Base-by-base conservation (phyloP, 2,797 vertebrate genomes). In the Orestias chungarensis region DNA sequence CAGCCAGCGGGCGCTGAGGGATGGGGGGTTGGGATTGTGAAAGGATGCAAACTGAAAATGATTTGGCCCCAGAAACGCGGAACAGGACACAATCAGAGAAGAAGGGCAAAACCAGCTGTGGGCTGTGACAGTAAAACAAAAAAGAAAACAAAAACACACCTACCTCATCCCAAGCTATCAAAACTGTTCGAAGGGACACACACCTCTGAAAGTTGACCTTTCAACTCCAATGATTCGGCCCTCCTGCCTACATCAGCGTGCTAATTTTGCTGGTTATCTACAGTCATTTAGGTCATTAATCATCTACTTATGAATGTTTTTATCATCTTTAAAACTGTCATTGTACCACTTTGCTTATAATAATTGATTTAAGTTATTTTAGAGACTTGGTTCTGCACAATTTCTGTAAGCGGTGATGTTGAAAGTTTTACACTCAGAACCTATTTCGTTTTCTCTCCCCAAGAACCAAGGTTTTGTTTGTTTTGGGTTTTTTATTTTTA, bases 111-210 rank as follows among this genome's bases (percentile, higher is more conserved):
- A 68, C 33, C 80, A 55, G 78, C 87, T 70, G 78, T 42, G 76
- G 88, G 87, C 83, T 76, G 77, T 79, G 70, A 82, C 78, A 80
- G 74, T 40, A 71, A 84, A 82, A 87, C 40, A 83, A 86, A n/a
- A n/a, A n/a, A n/a, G n/a, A n/a, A n/a, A n/a, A n/a, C n/a, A n/a
- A n/a, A n/a, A n/a, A n/a, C n/a, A 88, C 86, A 88, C 87, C 82
- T 83, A 74, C 72, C 67, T 71, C 72, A 68, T 83, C 79, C 77
- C 64, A 68, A 80, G 67, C 33, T 71, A 66, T 80, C 70, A 23
- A 38, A n/a, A 44, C 14, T n/a, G 25, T 40, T 15, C 18, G 78
- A 42, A 18, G 33, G 14, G 59, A 40, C 59, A 40, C 59, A 40
- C 59, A 62, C 59, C 57, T 62, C 23, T 40, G 6, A 38, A n/a